Percentiles rank a stretch among this genome's conserved stretches.
These are phyloP conservation scores for Plagiodera versicolora DNA, from an alignment of 2,888 invertebrate genomes.

Conservation along the genomic window DNA sequence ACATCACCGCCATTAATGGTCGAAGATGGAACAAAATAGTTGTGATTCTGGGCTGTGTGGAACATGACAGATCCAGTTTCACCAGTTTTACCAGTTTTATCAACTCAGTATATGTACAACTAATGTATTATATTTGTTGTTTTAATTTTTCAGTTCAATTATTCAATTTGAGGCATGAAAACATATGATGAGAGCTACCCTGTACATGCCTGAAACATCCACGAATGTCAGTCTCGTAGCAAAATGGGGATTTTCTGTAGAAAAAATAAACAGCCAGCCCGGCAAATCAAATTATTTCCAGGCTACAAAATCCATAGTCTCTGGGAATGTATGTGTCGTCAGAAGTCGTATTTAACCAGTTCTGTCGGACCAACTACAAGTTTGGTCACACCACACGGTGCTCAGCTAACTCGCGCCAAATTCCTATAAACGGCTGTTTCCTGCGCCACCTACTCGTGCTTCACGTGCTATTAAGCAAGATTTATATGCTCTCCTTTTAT, in stretches of 20 bases:
- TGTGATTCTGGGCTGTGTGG: too few relatives aligned
- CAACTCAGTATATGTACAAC: too few relatives aligned
- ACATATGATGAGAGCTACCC: too few relatives aligned
- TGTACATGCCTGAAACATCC: too few relatives aligned
- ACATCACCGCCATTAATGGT: too few relatives aligned
- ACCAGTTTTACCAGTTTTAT: too few relatives aligned
- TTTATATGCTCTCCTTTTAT: slow-evolving; percentile 40
- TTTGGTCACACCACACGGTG: slow-evolving; percentile 18
- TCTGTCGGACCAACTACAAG: slow-evolving; percentile 16
- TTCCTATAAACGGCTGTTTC: slow-evolving; percentile 39
- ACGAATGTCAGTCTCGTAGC: background rate
- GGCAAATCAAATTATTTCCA: background rate
- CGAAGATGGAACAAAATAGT: too few relatives aligned
- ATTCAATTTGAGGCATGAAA: too few relatives aligned
- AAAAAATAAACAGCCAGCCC: background rate
- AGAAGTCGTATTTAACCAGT: slow-evolving; percentile 3
- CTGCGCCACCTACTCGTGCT: slow-evolving; percentile 36
- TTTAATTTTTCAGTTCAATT: too few relatives aligned
- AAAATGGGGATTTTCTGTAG: background rate
- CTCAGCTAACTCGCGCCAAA: slow-evolving; percentile 23
- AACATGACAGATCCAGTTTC: too few relatives aligned
- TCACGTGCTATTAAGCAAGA: slow-evolving; percentile 38
- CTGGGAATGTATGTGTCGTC: background rate
- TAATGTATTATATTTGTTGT: too few relatives aligned
- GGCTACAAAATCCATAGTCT: background rate